A percentile compares a stretch with the other conserved stretches of the same genome.
Conservation (phyloP, 1,140 invertebrate genomes). For the Zaprionus capensis region DNA sequence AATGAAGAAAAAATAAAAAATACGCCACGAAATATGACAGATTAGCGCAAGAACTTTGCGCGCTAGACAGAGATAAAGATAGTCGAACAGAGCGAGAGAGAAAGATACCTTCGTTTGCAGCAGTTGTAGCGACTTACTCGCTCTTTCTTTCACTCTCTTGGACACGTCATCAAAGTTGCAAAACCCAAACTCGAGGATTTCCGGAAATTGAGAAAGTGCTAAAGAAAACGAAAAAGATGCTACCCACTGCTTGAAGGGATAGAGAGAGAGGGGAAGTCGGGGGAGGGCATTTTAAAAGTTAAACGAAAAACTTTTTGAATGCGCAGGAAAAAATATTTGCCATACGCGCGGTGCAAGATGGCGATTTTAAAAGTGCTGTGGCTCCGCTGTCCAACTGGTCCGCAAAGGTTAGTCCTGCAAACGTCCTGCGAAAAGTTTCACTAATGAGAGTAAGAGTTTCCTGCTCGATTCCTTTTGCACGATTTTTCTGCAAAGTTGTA, state of each 20-base stretch:
- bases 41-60: conserved; percentile 42
- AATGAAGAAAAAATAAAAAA: conserved; percentile 16
- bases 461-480: conserved; percentile 27
- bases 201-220: conserved; percentile 68
- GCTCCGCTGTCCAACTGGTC: not conserved
- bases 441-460: conserved; percentile 80
- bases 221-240: conserved; percentile 37
- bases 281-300: conserved; percentile 53
- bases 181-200: conserved; percentile 42
- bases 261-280: not conserved
- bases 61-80: not conserved
- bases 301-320: conserved; percentile 73
- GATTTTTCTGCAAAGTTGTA: conserved; percentile 52
- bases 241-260: not conserved
- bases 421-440: conserved; percentile 52
- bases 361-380: conserved; percentile 21
- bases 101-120: conserved; percentile 47
- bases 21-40: conserved; percentile 24
- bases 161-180: conserved; percentile 64
- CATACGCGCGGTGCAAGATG: conserved; percentile 12
- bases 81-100: not conserved
- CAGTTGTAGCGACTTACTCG: conserved; percentile 21
- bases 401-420: conserved; percentile 52
- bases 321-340: conserved; percentile 43
- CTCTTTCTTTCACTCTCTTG: not conserved